Conservation (phyloP, 2,113 vertebrate species). For the Rhombomys opimus region DNA sequence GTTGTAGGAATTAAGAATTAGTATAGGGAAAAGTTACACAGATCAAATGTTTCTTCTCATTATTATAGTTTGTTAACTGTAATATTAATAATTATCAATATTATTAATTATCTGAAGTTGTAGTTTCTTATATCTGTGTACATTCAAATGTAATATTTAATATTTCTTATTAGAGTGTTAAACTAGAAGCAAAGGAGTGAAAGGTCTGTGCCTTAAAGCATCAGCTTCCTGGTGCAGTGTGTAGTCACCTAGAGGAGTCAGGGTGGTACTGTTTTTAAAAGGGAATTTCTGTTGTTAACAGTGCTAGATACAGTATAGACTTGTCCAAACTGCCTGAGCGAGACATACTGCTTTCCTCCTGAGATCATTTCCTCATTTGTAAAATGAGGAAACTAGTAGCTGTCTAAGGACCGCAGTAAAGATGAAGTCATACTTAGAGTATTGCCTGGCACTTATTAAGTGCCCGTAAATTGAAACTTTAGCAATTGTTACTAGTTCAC, state of each 20-base stretch:
- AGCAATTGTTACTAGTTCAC: constrained; percentile 9
- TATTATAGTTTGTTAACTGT: background rate
- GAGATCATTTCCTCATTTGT: constrained; percentile 13
- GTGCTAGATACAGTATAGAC: background rate
- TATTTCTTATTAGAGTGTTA: constrained; percentile 43
- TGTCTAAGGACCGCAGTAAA: constrained; percentile 29
- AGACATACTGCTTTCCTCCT: background rate
- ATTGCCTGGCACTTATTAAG: constrained; percentile 15
- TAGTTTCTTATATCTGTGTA: background rate
- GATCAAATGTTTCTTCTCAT: constrained; percentile 38
- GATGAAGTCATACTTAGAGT: constrained; percentile 33
- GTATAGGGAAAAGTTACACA: constrained; percentile 23
- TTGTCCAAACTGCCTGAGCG: constrained; percentile 19
- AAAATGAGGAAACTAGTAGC: constrained; percentile 32
- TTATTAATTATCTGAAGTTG: background rate
- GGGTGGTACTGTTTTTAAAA: background rate
- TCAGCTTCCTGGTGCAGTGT: background rate
- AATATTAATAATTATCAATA: background rate
- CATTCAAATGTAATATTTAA: constrained; percentile 41
- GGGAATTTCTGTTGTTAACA: background rate
- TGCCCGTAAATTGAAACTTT: constrained; percentile 19
- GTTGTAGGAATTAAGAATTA: constrained; percentile 52
- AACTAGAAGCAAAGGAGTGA: constrained; percentile 32
- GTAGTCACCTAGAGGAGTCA: background rate
- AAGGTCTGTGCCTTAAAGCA: background rate